These are phyloP conservation scores for Paelopatides confundens DNA, from an alignment of 53 echinoderm and acorn worm species.

Conservation along the genomic window DNA sequence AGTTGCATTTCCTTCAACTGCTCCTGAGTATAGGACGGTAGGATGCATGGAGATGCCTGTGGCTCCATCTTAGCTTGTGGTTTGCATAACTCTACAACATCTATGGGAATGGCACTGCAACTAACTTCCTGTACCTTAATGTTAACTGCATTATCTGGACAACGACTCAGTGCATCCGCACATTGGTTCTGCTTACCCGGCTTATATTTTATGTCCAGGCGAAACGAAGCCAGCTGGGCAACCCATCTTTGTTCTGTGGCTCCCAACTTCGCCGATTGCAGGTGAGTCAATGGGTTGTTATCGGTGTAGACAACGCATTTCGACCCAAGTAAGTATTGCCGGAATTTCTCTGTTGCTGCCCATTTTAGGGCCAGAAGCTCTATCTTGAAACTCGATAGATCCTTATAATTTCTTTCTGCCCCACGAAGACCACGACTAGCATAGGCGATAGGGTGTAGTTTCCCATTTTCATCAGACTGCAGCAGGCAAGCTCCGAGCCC, in stretches of 20 bases:
- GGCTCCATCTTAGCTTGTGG: not conserved
- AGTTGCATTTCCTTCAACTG: conserved; percentile 54
- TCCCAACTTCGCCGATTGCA: conserved; percentile 31
- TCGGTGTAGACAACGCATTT: too few species aligned
- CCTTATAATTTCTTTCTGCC: too few species aligned
- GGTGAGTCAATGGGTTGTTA: too few species aligned
- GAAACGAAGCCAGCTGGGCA: conserved; percentile 3
- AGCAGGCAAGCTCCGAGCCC: too few species aligned
- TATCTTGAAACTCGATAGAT: too few species aligned
- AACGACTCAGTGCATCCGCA: conserved; percentile 46
- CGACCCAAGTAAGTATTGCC: conserved; percentile 15
- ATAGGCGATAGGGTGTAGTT: too few species aligned
- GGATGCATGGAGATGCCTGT: not conserved
- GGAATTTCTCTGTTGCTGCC: too few species aligned
- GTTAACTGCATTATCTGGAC: not conserved
- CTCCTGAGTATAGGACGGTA: conserved; percentile 30
- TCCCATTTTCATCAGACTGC: conserved; percentile 34
- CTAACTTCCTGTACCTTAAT: not conserved
- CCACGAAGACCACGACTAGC: too few species aligned
- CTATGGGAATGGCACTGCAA: too few species aligned
- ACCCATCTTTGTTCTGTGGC: conserved; percentile 22
- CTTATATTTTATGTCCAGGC: conserved; percentile 35
- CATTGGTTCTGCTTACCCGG: conserved; percentile 38
- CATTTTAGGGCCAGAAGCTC: too few species aligned
- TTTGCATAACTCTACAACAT: too few species aligned